Evolutionary conservation across 2,113 vertebrate genomes (phyloP).

Genomic region (Cacatua alba): DNA sequence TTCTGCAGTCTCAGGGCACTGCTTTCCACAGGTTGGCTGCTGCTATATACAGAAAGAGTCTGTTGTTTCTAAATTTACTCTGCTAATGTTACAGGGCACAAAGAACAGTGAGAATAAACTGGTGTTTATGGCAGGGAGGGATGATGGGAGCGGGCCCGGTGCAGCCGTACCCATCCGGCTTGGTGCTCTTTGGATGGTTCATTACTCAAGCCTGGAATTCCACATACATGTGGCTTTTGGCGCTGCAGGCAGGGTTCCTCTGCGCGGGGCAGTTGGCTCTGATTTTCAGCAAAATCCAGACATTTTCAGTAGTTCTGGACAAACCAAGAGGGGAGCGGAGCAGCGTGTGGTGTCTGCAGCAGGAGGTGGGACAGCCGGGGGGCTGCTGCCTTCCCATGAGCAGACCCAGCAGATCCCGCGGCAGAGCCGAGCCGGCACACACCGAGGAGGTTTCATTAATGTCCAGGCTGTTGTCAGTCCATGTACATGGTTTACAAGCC

Average conservation of each 20-base stretch:
- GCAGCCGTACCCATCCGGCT: fast-evolving
- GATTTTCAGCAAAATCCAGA: neutral
- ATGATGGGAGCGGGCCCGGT: fast-evolving
- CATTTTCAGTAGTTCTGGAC: fast-evolving
- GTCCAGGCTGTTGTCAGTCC: fast-evolving
- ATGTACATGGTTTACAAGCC: neutral
- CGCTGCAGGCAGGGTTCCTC: neutral
- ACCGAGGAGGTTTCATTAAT: fast-evolving
- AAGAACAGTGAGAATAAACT: neutral
- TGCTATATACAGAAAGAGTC: neutral
- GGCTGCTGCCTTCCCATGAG: neutral
- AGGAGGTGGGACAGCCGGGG: fast-evolving
- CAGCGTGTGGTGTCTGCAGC: neutral
- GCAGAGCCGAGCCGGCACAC: neutral
- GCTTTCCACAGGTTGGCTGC: neutral
- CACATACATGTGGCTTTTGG: fast-evolving
- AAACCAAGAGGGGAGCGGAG: fast-evolving
- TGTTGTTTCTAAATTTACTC: neutral
- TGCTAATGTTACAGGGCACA: neutral
- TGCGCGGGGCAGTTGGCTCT: fast-evolving
- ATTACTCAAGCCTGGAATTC: neutral
- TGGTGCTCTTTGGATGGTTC: neutral
- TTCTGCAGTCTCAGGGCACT: neutral
- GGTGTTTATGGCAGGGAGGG: neutral
- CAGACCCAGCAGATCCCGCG: neutral